These are phyloP conservation scores for Atta colombica DNA, from an alignment of 1,140 invertebrate species.

Conservation along the genomic window DNA sequence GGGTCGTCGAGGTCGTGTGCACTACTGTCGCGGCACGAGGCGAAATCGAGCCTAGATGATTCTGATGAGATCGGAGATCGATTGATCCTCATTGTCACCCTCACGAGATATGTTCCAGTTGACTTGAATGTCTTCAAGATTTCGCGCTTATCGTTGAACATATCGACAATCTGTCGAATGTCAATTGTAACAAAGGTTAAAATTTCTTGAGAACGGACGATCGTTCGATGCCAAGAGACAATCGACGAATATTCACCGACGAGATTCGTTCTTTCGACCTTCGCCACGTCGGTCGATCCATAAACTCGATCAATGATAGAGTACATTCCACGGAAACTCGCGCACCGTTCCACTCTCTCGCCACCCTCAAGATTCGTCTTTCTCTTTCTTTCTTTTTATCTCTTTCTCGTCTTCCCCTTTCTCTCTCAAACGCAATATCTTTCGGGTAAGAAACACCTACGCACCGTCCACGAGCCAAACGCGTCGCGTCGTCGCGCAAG, in stretches of 20 bases:
- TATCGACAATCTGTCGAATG: background rate
- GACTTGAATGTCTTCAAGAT: background rate
- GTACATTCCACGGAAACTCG: constrained; percentile 13
- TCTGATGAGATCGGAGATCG: background rate
- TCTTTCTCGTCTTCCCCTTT: background rate
- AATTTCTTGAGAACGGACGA: background rate
- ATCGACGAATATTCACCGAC: constrained; percentile 10
- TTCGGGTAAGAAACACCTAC: constrained; percentile 2
- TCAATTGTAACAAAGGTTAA: background rate
- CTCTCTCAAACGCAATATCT: background rate
- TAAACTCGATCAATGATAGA: constrained; percentile 28
- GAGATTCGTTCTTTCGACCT: constrained; percentile 9
- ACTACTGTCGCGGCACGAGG: background rate
- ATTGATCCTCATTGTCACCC: constrained; percentile 33
- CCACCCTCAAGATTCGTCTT: background rate
- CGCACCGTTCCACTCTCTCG: background rate
- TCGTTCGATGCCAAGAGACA: background rate
- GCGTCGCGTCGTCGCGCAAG: background rate
- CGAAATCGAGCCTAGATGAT: background rate
- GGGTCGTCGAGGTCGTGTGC: background rate
- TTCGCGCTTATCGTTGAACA: background rate
- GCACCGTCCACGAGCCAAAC: background rate
- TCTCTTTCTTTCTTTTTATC: background rate
- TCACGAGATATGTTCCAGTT: background rate
- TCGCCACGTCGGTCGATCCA: constrained; percentile 48